A percentile compares a stretch with the other conserved stretches of the same genome.
Evolutionary conservation across 37 sponge, comb jelly and placozoan genomes (phyloP).

Genomic region (Crambe crambe): DNA sequence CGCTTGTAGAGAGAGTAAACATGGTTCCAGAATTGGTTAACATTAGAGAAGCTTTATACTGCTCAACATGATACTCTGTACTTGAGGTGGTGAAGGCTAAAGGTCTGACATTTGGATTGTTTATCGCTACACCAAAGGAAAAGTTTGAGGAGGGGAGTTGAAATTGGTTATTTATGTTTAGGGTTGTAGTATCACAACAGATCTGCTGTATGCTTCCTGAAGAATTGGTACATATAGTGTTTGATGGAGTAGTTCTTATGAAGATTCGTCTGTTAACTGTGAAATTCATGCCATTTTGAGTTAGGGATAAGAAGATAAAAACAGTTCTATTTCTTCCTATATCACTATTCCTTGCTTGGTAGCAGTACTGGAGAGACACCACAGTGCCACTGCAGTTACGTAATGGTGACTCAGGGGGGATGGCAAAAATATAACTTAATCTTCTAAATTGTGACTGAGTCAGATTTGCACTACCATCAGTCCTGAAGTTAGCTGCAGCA

Average conservation of each 20-base stretch:
- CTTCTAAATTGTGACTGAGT: too few relatives aligned
- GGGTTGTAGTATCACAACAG: not conserved
- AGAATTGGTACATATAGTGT: not conserved
- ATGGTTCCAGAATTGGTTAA: not conserved
- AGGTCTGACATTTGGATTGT: not conserved
- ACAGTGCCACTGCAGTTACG: not conserved
- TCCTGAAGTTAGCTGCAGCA: not conserved
- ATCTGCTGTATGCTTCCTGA: not conserved
- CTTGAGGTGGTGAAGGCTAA: not conserved
- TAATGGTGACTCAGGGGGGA: not conserved
- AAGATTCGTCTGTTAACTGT: not conserved
- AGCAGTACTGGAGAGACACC: not conserved
- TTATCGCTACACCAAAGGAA: not conserved
- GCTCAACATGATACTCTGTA: not conserved
- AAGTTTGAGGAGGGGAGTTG: not conserved
- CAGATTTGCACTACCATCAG: not conserved
- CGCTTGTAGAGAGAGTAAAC: not conserved
- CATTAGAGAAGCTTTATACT: not conserved
- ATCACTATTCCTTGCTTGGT: not conserved
- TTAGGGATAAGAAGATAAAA: not conserved
- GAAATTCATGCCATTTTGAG: not conserved
- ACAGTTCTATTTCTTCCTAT: not conserved
- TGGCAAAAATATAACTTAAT: not conserved
- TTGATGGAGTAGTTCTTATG: not conserved
- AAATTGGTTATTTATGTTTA: not conserved